phyloP scores from a whole-genome alignment of 2,113 vertebrate species.

The Proteles cristata region DNA sequence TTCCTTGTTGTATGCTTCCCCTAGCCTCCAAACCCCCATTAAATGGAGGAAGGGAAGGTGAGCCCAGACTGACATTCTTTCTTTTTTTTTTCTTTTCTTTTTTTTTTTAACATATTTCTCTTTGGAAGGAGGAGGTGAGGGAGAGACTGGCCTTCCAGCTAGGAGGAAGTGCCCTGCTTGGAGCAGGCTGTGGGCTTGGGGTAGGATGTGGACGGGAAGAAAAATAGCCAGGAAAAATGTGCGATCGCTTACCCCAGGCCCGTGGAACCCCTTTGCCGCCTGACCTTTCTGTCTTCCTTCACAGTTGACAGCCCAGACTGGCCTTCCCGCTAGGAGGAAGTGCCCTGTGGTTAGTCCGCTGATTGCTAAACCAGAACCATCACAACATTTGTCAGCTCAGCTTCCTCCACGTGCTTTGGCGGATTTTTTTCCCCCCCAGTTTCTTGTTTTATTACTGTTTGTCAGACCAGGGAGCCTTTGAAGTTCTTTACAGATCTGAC shows the following conservation, averaged over 20 bases:
- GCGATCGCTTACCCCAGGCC: neutral
- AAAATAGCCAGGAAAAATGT: conserved; percentile 43
- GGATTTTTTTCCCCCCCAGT: neutral
- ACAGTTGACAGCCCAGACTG: conserved; percentile 54
- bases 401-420: conserved; percentile 53
- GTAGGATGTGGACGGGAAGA: neutral
- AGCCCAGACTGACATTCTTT: neutral
- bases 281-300: conserved; percentile 72
- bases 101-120: conserved; percentile 35
- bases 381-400: conserved; percentile 48
- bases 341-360: conserved; percentile 49
- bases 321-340: conserved; percentile 66
- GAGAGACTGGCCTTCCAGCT: neutral
- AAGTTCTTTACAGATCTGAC: conserved; percentile 75
- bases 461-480: conserved; percentile 9
- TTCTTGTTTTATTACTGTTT: conserved; percentile 74
- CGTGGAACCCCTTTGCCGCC: neutral
- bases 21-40: neutral
- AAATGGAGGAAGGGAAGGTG: conserved; percentile 43
- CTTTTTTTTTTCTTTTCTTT: neutral
- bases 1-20: neutral
- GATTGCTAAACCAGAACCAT: conserved; percentile 76
- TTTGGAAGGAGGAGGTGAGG: neutral
- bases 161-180: too few relatives aligned
- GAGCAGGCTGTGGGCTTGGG: neutral